Evolutionary conservation across 1,140 invertebrate genomes (phyloP), one percentile per base, ranked within the genome.

Genomic region (Thaumetopoea pityocampa): DNA sequence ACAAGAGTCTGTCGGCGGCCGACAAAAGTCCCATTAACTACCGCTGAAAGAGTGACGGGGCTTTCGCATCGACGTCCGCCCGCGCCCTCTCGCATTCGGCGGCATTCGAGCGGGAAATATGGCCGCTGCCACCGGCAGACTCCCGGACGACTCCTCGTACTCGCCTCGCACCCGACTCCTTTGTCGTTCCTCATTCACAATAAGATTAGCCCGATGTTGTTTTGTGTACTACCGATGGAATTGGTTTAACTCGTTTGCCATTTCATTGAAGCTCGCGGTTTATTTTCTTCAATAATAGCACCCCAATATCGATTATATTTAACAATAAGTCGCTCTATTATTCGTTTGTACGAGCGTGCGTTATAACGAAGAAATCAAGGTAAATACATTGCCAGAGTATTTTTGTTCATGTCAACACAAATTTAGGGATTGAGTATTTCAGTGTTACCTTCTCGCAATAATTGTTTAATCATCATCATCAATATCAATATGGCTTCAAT

Each of bases 21-120:
- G 38, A 83, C 79, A 83, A 83, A 71, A 67, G 74, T 61, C 67
- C 72, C 67, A 83, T 83, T 83, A 80, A 83, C 73, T 80, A 79
- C 74, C 59, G 70, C 64, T 48, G 62, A 71, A 66, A 56, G 67
- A 77, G 65, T 65, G 62, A 58, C 60, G 57, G 60, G 66, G 55
- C 69, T 67, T 67, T 72, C 64, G 64, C 64, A 67, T 68, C 17
- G 24, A 27, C 9, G 20, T 62, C 38, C 46, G 56, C 56, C 45
- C 54, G 43, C 56, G 51, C 26, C 36, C 7, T 28, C 46, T 43
- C 47, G 43, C 48, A 68, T 80, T 77, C 32, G 58, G 32, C 33
- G 51, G 41, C 59, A 63, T 55, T 72, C 61, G 48, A 63, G 74
- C 78, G 78, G 62, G 51, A 77, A 78, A 80, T 80, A 82, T 82